Evolutionary conservation across 2,888 invertebrate species (phyloP), one percentile per base, ranked within the genome.

Genomic region (Plemyria rubiginata): DNA sequence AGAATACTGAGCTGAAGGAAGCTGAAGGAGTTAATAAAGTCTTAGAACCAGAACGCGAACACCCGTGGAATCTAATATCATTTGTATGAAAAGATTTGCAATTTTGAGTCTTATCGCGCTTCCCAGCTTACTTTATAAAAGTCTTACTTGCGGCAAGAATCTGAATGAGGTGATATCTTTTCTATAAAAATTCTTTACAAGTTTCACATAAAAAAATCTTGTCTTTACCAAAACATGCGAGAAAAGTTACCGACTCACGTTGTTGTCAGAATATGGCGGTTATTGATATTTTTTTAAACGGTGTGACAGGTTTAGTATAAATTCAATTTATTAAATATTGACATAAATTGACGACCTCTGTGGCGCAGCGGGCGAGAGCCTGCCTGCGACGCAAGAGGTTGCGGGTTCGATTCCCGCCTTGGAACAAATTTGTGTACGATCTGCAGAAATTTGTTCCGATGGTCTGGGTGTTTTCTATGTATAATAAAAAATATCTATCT

Each of bases 71-170:
- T 57, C 54, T 45, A 68, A 66, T 69, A 60, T 55, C 13, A 54
- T 54, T 50, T 45, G 51, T 65, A 57, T 60, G 56, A 60, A 66
- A 59, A 49, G 48, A 62, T 54, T 65, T 63, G 45, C 58, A 61
- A 61, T 64, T 61, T 65, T 32, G 45, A 64, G 48, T 48, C 52
- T 22, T 51, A 28, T 45, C 45, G 13, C 13, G 15, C 43, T 45
- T 45, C 22, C 8, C 29, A 40, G 38, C 32, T 49, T 40, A 59
- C 50, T 61, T 57, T 57, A 55, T 60, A 60, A 55, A 49, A 59
- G 36, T 55, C 36, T 40, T 50, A 56, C 58, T 58, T 50, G 60
- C 54, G 56, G 16, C 12, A 13, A 29, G 54, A 62, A 62, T 59
- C 45, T 49, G 60, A 59, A 64, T 64, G 50, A 55, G 62, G 46